These are phyloP conservation scores for Stenopsyche tienmushanensis DNA, from an alignment of 1,140 invertebrate genomes.

Conservation along the genomic window DNA sequence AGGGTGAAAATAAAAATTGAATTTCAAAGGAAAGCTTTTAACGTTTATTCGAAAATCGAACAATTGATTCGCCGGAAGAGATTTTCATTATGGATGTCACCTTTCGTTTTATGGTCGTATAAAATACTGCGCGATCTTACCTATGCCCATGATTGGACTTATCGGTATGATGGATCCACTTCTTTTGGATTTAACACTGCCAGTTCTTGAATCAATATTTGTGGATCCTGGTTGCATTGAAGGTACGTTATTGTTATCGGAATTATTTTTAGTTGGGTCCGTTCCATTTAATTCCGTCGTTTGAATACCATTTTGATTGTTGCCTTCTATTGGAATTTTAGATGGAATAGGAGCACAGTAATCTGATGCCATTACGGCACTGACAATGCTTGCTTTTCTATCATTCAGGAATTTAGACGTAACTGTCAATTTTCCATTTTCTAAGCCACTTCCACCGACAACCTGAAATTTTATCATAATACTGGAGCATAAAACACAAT, in stretches of 20 bases:
- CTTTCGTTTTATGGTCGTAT: background rate
- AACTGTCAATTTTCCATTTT: slow-evolving; percentile 53
- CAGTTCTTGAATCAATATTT: slow-evolving; percentile 42
- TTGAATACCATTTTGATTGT: slow-evolving; percentile 42
- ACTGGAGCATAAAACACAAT: background rate
- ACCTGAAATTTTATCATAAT: slow-evolving; percentile 9
- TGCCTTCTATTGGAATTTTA: slow-evolving; percentile 45
- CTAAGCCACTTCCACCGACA: slow-evolving; percentile 35
- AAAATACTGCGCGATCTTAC: slow-evolving; percentile 41
- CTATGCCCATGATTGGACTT: slow-evolving; percentile 56
- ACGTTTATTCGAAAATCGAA: slow-evolving; percentile 4
- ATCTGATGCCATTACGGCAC: slow-evolving; percentile 47
- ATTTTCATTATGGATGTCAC: background rate
- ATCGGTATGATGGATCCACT: slow-evolving; percentile 56
- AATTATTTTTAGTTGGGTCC: slow-evolving; percentile 44
- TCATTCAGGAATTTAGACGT: slow-evolving; percentile 48
- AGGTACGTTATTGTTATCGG: slow-evolving; percentile 44
- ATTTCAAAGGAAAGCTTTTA: background rate
- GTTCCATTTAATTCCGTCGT: slow-evolving; percentile 39
- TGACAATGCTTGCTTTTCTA: slow-evolving; percentile 49
- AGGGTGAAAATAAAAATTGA: background rate
- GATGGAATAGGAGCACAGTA: slow-evolving; percentile 43
- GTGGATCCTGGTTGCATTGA: slow-evolving; percentile 33
- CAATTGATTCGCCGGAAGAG: background rate
- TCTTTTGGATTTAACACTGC: slow-evolving; percentile 50